Percentiles rank a stretch among this genome's conserved stretches.
These are phyloP conservation scores for Pampusana beccarii DNA, from an alignment of 2,113 vertebrate species.

Conservation along the genomic window DNA sequence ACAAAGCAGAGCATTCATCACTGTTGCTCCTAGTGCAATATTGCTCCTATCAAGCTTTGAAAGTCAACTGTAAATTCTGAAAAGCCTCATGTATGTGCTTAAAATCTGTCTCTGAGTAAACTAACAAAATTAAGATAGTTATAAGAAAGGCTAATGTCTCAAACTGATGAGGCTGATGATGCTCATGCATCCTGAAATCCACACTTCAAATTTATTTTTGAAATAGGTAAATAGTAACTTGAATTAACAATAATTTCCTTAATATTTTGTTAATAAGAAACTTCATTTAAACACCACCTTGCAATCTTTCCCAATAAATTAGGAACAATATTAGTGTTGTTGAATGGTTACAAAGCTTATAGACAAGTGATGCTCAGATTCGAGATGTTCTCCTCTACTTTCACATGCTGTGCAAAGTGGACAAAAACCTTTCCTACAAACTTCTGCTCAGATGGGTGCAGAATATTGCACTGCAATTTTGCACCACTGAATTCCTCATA, in stretches of 20 bases:
- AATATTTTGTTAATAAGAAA: not conserved
- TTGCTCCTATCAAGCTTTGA: not conserved
- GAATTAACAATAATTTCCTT: not conserved
- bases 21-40: fast-evolving
- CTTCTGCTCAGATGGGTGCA: not conserved
- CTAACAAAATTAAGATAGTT: not conserved
- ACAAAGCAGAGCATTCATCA: not conserved
- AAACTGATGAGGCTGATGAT: not conserved
- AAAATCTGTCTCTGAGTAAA: not conserved
- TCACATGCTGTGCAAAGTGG: not conserved
- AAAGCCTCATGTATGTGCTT: not conserved
- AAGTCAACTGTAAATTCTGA: not conserved
- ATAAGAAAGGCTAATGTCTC: not conserved
- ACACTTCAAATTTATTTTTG: not conserved
- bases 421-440: not conserved
- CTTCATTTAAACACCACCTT: not conserved
- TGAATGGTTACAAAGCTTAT: fast-evolving
- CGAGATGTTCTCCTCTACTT: not conserved
- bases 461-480: not conserved
- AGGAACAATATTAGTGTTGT: not conserved
- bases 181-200: not conserved
- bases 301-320: not conserved
- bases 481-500: not conserved
- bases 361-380: fast-evolving
- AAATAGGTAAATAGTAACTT: not conserved